These are phyloP conservation scores for Pseudotriccus pelzelni DNA, from an alignment of 2,797 vertebrate species.

Conservation along the genomic window DNA sequence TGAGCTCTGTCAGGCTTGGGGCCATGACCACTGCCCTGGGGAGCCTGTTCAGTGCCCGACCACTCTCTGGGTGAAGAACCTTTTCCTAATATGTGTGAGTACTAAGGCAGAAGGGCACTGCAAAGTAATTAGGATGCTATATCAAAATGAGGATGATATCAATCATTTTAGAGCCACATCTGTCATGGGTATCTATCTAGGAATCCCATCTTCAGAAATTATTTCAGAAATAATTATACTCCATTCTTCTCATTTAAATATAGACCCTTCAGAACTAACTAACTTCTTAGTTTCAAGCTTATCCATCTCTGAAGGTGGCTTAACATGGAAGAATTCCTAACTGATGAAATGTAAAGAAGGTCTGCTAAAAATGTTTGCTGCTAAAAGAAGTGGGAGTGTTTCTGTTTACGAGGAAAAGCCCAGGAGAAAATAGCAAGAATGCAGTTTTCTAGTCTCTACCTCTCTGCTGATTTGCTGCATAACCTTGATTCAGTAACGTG, in stretches of 20 bases:
- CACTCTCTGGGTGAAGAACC: not conserved
- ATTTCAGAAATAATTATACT: not conserved
- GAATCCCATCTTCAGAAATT: not conserved
- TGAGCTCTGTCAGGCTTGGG: not conserved
- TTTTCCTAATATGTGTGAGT: not conserved
- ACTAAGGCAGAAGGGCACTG: not conserved
- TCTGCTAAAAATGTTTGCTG: not conserved
- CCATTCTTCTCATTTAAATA: not conserved
- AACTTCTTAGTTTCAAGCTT: not conserved
- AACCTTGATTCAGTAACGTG: not conserved
- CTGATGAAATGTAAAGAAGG: not conserved
- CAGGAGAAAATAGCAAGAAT: not conserved
- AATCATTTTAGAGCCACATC: not conserved
- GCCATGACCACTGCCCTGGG: not conserved
- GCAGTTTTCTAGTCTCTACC: not conserved
- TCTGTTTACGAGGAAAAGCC: not conserved
- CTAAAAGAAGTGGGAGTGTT: not conserved
- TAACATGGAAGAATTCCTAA: not conserved
- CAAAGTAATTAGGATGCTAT: not conserved
- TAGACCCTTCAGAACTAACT: not conserved
- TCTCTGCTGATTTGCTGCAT: fast-evolving
- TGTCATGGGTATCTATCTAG: not conserved
- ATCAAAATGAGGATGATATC: not conserved
- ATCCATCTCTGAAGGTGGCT: not conserved
- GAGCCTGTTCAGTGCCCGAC: not conserved